Evolutionary conservation across 2,797 vertebrate species (phyloP), one percentile per base, ranked within the genome.

Genomic region (Sebastes diploproa): DNA sequence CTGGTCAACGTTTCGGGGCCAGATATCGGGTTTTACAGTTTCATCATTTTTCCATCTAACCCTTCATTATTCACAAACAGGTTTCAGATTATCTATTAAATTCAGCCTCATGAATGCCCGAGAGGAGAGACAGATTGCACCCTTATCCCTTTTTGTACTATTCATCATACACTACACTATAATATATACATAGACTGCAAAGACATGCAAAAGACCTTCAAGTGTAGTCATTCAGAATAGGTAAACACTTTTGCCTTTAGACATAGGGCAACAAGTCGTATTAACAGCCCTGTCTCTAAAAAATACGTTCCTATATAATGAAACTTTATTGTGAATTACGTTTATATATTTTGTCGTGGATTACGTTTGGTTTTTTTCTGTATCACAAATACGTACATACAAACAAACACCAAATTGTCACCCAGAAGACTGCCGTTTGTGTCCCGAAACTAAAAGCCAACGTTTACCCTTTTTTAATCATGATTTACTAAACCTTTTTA

Each of bases 1-100:
- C 12, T 68, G 29, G 16, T 62, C 72, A 32, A 50, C 32, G 36
- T 61, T 46, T 36, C 30, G 62, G 2, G 18, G 18, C 36, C 34
- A 38, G 20, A 62, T 59, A 75, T 72, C 36, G 10, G 69, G 10
- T 50, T 59, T 36, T 68, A 32, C 30, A 29, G 52, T 60, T 70
- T 34, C 14, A 69, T 61, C 18, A 67, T 36, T 60, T 63, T 72
- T 66, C 22, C 6, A 65, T 72, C 27, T 13, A 59, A 23, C 4
- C 20, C 2, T 1, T 46, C 50, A 61, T 60, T 68, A 72, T 20
- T 64, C 5, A 9, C 46, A 38, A 50, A 65, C 4, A 63, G n/a
- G 22, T 55, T 50, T 75, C 34, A 72, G 27, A 66, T 74, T 6
- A 65, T 77, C 25, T 74, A 69, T 62, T 62, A 36, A 66, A 75